A percentile compares a stretch with the other conserved stretches of the same genome.
These are phyloP conservation scores for Drosophila tripunctata DNA, from an alignment of 2,888 invertebrate genomes.

Conservation along the genomic window DNA sequence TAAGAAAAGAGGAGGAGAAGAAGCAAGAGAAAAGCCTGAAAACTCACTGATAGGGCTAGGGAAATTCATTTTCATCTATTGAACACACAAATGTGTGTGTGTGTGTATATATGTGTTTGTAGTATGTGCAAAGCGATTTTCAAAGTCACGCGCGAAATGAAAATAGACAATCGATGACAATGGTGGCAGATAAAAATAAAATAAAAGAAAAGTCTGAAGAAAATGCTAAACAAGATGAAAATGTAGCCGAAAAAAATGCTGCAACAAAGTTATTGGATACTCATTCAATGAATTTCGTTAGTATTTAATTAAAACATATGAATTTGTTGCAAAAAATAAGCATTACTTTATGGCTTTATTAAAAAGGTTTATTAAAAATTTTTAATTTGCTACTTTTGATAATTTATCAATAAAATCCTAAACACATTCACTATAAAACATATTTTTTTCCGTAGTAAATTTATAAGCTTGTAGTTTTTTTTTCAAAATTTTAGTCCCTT, in stretches of 20 bases:
- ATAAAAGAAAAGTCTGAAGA: neutral
- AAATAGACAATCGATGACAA: conserved; percentile 58
- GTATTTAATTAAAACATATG: neutral
- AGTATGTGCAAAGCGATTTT: conserved; percentile 54
- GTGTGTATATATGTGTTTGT: conserved; percentile 14
- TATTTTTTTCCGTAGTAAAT: too few species aligned
- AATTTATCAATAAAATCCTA: too few species aligned
- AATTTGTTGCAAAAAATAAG: too few species aligned
- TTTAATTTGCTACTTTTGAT: too few species aligned
- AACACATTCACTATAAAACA: too few species aligned
- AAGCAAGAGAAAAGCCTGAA: conserved; percentile 32
- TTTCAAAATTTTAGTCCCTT: neutral
- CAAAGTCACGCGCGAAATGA: conserved; percentile 71
- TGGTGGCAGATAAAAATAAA: conserved; percentile 13
- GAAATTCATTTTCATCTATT: conserved; percentile 30
- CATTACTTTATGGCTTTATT: too few species aligned
- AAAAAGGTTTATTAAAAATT: too few species aligned
- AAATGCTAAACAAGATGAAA: conserved; percentile 14
- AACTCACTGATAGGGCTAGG: conserved; percentile 40
- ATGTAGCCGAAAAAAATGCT: neutral
- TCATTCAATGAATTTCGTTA: neutral
- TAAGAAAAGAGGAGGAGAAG: too few species aligned
- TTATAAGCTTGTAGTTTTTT: too few species aligned
- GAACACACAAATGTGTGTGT: neutral
- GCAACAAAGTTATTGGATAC: neutral